Base-by-base conservation (phyloP, 1,140 invertebrate genomes). In the Sesamia nonagrioides region DNA sequence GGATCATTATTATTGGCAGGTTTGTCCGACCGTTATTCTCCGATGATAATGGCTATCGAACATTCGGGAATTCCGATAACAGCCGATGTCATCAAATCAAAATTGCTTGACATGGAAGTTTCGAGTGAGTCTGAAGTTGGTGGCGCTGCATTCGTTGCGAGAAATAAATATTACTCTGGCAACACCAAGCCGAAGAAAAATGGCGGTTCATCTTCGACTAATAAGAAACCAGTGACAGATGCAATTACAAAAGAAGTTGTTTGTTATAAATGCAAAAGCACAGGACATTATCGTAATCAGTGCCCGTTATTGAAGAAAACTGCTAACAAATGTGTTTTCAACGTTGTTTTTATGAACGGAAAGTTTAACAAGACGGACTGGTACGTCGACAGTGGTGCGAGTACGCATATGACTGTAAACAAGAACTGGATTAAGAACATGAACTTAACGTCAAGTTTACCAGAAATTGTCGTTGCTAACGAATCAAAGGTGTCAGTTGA, bases 31-130 rank as follows among this genome's bases (percentile, higher is more conserved):
- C 42, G 27, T 45, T 83, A 58, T 73, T 11, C 48, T 21, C 75
- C 79, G 1, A 80, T 83, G 78, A 82, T 82, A 11, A 77, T 82
- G 80, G 80, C 76, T 18, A 82, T 82, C 9, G 78, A 82, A 17
- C 54, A 80, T 71, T 75, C 72, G 1, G 81, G 77, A 2, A 82
- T 79, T 33, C 45, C 40, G 27, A 78, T 80, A 75, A 83, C 78
- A 17, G 63, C 82, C 40, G 74, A 80, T 52, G 45, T 66, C 33
- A 83, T 80, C 9, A 83, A 80, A 54, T 68, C 69, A 35, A 83
- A 80, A 52, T 76, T 74, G 37, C 61, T 83, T 50, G 75, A 80
- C 60, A 73, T 82, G 74, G 73, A 81, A 74, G 48, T 71, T 15
- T 6, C 60, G 6, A 37, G 0, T 4, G 33, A 71, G 7, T 33